Base-by-base conservation (phyloP, 2,113 vertebrate species). In the Lagopus muta region DNA sequence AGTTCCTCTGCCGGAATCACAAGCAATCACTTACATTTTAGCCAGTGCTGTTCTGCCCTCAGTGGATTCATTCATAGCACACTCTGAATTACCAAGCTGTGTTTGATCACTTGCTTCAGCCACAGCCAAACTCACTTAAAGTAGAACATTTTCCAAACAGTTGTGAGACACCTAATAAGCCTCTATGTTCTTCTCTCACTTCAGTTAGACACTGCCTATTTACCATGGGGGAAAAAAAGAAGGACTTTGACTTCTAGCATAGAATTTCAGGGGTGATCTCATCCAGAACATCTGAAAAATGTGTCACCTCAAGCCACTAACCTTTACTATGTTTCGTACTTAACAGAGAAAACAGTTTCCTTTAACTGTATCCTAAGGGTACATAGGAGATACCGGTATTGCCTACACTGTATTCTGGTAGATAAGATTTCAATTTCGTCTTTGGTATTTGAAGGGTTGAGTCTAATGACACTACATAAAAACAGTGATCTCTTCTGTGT, bases 201-300 rank as follows among this genome's bases (percentile, higher is more conserved):
- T 79, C 61, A 69, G 78, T 75, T 91, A 76, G 84, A 92, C 64
- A n/a, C n/a, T 87, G 47, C 14, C 61, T 96, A 67, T 76, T 82
- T 91, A 92, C 75, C 62, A 40, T 55, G 62, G 66, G 20, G 73
- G 66, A 21, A 79, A 86, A 82, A 88, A 71, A 64, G 66, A 50
- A 77, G 27, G 48, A 85, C 91, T 97, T 90, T 94, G 83, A 93
- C 71, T 89, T 94, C 72, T 66, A 89, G 81, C 92, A 83, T 80
- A 95, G 86, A 95, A 89, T 94, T 97, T 96, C 92, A 92, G 89
- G 90, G 69, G 71, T 3, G 5, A 69, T 90, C 88, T 95, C 94
- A 93, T 82, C 93, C 80, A 96, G 92, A 88, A 76, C 52, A 25
- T 93, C 83, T 96, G 86, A 96, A 96, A 97, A 79, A 94, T 92